phyloP scores from a whole-genome alignment of 2,888 invertebrate species.

The Rotaria magnacalcarata region DNA sequence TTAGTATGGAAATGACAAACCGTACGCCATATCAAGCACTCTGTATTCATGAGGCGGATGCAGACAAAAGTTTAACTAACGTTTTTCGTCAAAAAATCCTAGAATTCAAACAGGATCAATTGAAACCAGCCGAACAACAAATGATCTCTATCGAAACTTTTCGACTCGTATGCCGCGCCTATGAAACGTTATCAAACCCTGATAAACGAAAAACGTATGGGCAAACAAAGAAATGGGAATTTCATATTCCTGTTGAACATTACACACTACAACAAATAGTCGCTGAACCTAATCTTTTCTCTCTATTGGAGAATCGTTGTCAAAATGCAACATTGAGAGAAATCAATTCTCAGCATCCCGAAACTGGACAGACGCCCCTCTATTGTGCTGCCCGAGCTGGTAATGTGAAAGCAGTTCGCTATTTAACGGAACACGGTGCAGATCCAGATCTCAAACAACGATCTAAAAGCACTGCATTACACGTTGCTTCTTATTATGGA shows the following conservation, averaged over 20 bases:
- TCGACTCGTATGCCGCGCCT: not conserved
- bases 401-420: not conserved
- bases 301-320: not conserved
- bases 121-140: not conserved
- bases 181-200: not conserved
- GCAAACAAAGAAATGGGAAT: not conserved
- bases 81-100: not conserved
- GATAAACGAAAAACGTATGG: not conserved
- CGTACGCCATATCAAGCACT: too few relatives aligned
- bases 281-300: not conserved
- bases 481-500: not conserved
- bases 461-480: not conserved
- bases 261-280: conserved; percentile 19
- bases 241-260: not conserved
- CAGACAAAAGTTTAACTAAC: too few relatives aligned
- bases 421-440: not conserved
- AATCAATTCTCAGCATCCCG: not conserved
- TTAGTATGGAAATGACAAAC: too few relatives aligned
- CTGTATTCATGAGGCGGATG: too few relatives aligned
- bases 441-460: not conserved
- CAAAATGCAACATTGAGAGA: not conserved
- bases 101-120: not conserved
- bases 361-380: not conserved
- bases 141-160: not conserved
- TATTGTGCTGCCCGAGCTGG: conserved; percentile 9